Base-by-base conservation (phyloP, 2,888 invertebrate species). In the Dorcus hopei region DNA sequence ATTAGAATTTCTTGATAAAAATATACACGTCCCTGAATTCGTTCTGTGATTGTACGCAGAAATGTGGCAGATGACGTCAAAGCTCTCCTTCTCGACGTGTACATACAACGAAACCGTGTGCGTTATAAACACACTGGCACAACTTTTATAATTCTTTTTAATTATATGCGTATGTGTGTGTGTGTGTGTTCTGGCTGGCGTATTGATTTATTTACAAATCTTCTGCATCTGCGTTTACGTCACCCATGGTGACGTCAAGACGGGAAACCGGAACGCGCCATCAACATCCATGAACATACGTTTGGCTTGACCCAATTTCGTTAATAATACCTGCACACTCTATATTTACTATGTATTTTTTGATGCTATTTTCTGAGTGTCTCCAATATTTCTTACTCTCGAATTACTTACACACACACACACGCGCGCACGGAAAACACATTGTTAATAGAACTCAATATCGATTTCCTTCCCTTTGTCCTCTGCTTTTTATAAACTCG, bases 181-280 rank as follows among this genome's bases (percentile, higher is more conserved):
- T 7, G 23, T n/a, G 26, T 45, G 16, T 45, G 40, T 55, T 49
- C 39, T 19, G 42, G 40, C 38, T 47, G 42, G 38, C 47, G 56
- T 59, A 59, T 59, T 54, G 59, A 54, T 55, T 55, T 47, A 47
- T 55, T 54, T 49, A 52, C 55, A 58, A 45, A 58, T 58, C 52
- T 59, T 55, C 51, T 54, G 55, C 54, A 59, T 55, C 54, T 47
- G 55, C 43, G 52, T 41, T 11, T 54, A 59, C 59, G 59, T 59
- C 59, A 59, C 49, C 38, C 51, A 26, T 9, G 19, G 52, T 59
- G 59, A 59, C 59, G 59, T 59, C 59, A 59, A 47, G 42, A 40
- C 42, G 49, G 43, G 49, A 43, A 55, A 55, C 51, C 54, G 58
- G 54, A 42, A 58, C 51, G 49, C 48, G 41, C 42, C 23, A 40